These are phyloP conservation scores for Enteromius thamalakanensis DNA, from an alignment of 2,797 vertebrate species.

Conservation along the genomic window DNA sequence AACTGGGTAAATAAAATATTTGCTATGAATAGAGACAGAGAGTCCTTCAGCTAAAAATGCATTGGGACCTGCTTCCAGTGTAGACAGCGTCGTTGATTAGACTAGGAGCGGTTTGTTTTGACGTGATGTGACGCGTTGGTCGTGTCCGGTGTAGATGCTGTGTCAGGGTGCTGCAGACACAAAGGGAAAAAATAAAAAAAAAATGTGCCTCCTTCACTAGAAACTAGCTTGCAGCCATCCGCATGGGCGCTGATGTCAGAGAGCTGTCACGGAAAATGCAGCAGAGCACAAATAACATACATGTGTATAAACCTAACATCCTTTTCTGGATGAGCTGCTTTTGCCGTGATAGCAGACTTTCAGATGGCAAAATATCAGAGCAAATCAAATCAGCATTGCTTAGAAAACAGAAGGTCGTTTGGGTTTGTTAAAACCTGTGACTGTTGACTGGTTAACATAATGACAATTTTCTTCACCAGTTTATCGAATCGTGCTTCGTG, in stretches of 20 bases:
- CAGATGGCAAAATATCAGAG: conserved; percentile 49
- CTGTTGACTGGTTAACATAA: conserved; percentile 50
- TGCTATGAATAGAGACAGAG: not conserved
- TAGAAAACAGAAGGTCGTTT: conserved; percentile 41
- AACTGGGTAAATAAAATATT: not conserved
- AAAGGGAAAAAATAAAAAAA: conserved; percentile 12
- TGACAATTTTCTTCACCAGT: conserved; percentile 44
- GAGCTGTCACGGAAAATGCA: conserved; percentile 56
- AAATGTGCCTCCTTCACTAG: conserved; percentile 48
- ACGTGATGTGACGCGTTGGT: not conserved
- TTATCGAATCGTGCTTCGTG: conserved; percentile 39
- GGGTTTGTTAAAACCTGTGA: conserved; percentile 46
- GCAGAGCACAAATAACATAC: conserved; percentile 48
- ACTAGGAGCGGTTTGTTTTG: conserved; percentile 21
- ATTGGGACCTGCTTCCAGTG: not conserved
- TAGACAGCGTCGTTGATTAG: conserved; percentile 8
- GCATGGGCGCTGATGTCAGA: conserved; percentile 45
- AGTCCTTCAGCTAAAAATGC: not conserved
- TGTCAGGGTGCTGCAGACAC: conserved; percentile 25
- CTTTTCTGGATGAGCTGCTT: conserved; percentile 54
- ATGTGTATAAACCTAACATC: conserved; percentile 52
- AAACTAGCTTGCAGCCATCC: conserved; percentile 34
- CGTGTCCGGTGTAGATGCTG: not conserved
- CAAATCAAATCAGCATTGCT: conserved; percentile 48
- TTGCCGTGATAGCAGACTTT: conserved; percentile 47